Evolutionary conservation across 2,888 invertebrate species (phyloP).

Genomic region (Cheilosia urbana): DNA sequence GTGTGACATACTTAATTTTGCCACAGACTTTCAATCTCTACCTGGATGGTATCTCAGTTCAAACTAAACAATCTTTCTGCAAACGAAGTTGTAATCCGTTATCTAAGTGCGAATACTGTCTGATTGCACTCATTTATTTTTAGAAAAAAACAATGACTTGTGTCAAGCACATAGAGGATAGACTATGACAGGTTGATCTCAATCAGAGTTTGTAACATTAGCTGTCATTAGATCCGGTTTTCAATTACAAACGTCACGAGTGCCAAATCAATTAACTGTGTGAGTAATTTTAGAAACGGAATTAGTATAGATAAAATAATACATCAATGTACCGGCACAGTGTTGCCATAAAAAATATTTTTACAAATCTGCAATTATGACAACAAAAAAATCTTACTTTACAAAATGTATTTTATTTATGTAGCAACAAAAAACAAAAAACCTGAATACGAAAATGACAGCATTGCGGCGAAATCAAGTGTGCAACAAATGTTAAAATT

Average conservation of each 20-base stretch:
- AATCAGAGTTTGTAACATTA: neutral
- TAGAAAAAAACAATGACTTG: no score
- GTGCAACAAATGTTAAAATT: no score
- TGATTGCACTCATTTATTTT: neutral
- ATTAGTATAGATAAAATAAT: constrained; percentile 2
- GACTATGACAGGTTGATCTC: neutral
- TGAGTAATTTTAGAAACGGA: constrained; percentile 2
- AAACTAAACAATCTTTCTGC: neutral
- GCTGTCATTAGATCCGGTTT: constrained; percentile 45
- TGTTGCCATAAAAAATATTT: no score
- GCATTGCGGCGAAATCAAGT: no score
- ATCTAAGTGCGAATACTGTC: constrained; percentile 8
- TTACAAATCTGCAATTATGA: no score
- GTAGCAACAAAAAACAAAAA: no score
- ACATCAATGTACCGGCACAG: no score
- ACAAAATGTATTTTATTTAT: no score
- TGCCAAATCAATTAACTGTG: constrained; percentile 23
- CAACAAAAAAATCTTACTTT: no score
- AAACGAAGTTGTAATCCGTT: neutral
- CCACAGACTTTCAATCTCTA: constrained; percentile 9
- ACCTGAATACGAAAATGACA: no score
- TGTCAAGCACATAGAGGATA: neutral
- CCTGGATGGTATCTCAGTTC: neutral
- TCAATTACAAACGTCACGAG: constrained; percentile 4
- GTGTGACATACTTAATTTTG: constrained; percentile 31